phyloP scores from a whole-genome alignment of 2,888 invertebrate species.

The Cataglyphis livida region DNA sequence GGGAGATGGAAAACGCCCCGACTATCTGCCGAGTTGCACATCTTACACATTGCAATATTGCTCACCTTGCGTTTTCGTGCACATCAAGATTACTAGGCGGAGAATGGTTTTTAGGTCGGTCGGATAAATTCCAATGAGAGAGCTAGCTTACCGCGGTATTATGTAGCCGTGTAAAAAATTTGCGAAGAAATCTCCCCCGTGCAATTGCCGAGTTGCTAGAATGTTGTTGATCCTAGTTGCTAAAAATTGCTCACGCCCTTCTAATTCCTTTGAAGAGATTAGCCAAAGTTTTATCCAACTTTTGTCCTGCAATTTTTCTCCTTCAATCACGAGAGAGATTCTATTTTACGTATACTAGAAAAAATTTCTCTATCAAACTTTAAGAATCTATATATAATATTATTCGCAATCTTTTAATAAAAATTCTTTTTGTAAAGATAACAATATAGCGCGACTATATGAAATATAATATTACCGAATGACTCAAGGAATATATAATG shows the following conservation, averaged over 20 bases:
- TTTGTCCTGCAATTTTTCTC: constrained; percentile 17
- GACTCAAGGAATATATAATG: not conserved
- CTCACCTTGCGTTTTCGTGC: constrained; percentile 28
- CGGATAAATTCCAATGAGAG: constrained; percentile 16
- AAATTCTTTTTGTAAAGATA: not conserved
- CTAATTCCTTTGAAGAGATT: not conserved
- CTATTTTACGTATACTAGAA: not conserved
- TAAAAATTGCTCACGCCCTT: constrained; percentile 8
- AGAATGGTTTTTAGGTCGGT: constrained; percentile 24
- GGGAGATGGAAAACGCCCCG: constrained; percentile 9
- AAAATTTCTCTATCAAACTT: constrained; percentile 1
- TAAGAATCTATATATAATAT: not conserved
- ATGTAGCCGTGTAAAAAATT: constrained; percentile 9
- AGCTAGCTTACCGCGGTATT: not conserved
- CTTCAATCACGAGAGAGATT: not conserved
- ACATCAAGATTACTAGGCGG: not conserved
- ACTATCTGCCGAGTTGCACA: constrained; percentile 16
- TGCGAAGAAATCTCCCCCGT: constrained; percentile 31
- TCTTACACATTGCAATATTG: constrained; percentile 12
- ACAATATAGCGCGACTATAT: not conserved
- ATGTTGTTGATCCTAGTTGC: not conserved
- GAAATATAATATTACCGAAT: not conserved
- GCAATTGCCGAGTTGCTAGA: constrained; percentile 21
- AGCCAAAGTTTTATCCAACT: not conserved
- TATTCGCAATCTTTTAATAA: constrained; percentile 1